Conservation (phyloP, 2,797 vertebrate genomes). For the Enteromius trimaculatus region DNA sequence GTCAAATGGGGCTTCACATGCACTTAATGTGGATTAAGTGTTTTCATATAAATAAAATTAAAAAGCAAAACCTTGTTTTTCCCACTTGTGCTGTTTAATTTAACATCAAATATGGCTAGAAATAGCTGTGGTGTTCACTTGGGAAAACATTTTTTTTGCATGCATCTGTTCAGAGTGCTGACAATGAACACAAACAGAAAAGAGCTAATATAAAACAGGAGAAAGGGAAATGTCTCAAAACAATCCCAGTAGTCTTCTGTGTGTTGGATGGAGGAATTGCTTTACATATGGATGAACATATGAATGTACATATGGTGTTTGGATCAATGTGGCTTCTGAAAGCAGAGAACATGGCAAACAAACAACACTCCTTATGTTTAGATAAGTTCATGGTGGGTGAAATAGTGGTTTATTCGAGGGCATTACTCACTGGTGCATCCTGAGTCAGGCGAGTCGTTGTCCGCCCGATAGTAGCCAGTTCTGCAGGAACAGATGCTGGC, state of each 20-base stretch:
- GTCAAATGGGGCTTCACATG: not conserved
- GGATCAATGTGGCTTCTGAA: not conserved
- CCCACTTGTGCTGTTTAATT: constrained; percentile 24
- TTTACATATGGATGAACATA: constrained; percentile 17
- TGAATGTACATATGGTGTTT: not conserved
- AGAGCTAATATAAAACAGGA: not conserved
- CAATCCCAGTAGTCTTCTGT: not conserved
- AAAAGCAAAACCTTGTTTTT: constrained; percentile 8
- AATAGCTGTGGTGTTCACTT: not conserved
- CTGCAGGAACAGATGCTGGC: constrained; percentile 88
- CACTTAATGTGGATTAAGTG: not conserved
- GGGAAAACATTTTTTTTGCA: constrained; percentile 30
- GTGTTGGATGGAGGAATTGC: not conserved
- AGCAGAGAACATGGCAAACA: not conserved
- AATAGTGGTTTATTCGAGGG: not conserved
- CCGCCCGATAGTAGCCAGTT: constrained; percentile 89
- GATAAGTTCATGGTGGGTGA: constrained; percentile 32
- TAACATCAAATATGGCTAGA: constrained; percentile 11
- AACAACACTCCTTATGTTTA: constrained; percentile 38
- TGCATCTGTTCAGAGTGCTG: constrained; percentile 1
- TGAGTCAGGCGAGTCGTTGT: constrained; percentile 86
- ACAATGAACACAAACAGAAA: constrained; percentile 13
- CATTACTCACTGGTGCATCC: constrained; percentile 90
- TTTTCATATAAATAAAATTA: constrained; percentile 11
- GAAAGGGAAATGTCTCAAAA: not conserved